Conservation (phyloP, 2,113 vertebrate genomes). For the Pseudorasbora parva region DNA sequence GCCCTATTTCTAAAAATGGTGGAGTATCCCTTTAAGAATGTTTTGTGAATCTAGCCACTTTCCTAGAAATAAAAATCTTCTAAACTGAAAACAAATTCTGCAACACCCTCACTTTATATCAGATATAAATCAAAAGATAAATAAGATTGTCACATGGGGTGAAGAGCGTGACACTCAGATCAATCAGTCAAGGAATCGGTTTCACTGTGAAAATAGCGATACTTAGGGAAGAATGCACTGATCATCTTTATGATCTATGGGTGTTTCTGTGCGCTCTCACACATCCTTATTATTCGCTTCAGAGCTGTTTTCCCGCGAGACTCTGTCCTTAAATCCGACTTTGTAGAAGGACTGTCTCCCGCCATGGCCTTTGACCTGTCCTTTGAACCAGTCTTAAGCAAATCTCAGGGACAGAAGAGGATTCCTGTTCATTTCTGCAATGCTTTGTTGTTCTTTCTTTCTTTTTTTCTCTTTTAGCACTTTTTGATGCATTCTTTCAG, state of each 20-base stretch:
- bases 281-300: slow-evolving; percentile 42
- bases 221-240: neutral
- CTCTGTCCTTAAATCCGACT: slow-evolving; percentile 14
- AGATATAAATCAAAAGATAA: slow-evolving; percentile 25
- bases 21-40: no score
- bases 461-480: slow-evolving; percentile 33
- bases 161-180: neutral
- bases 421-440: slow-evolving; percentile 17
- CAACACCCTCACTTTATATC: neutral
- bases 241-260: slow-evolving; percentile 57
- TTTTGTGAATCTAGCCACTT: neutral
- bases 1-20: no score
- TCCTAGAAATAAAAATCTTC: neutral
- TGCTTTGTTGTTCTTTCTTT: slow-evolving; percentile 4
- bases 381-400: slow-evolving; percentile 55
- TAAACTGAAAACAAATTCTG: neutral
- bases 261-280: slow-evolving; percentile 21
- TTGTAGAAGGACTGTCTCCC: slow-evolving; percentile 25
- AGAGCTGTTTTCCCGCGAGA: slow-evolving; percentile 35
- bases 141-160: neutral
- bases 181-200: neutral
- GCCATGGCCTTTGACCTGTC: slow-evolving; percentile 12
- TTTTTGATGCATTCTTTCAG: slow-evolving; percentile 57
- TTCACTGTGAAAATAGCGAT: slow-evolving; percentile 23
- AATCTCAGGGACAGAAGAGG: slow-evolving; percentile 5